A percentile compares a stretch with the other conserved stretches of the same genome.
These are phyloP conservation scores for Oreohelix idahoensis DNA, from an alignment of 1,140 invertebrate genomes.

Conservation along the genomic window DNA sequence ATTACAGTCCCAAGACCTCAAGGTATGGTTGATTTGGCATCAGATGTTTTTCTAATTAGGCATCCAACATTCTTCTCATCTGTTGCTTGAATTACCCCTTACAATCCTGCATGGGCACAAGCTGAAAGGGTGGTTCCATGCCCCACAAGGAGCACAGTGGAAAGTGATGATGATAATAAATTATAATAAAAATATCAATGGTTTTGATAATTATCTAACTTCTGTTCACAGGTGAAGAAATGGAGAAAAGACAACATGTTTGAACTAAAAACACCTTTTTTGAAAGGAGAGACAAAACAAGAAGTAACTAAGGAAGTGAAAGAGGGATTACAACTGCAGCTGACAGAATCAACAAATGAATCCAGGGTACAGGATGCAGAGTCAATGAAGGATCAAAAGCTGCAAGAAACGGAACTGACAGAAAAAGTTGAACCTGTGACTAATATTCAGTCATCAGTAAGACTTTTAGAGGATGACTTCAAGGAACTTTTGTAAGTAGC, in stretches of 20 bases:
- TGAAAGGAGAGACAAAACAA: neutral
- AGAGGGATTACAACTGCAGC: constrained; percentile 2
- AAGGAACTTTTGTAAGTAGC: constrained; percentile 23
- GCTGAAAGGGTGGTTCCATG: too few relatives aligned
- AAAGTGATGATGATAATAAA: too few relatives aligned
- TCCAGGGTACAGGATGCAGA: neutral
- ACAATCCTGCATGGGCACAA: too few relatives aligned
- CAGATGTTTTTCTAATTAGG: too few relatives aligned
- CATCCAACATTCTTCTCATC: too few relatives aligned
- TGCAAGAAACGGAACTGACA: neutral
- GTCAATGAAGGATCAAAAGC: neutral
- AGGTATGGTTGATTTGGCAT: too few relatives aligned
- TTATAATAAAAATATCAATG: too few relatives aligned
- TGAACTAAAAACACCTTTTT: neutral
- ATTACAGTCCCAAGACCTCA: constrained; percentile 57
- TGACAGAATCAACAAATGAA: neutral
- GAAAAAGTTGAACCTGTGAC: neutral
- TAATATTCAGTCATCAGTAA: neutral
- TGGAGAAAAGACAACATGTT: constrained; percentile 45
- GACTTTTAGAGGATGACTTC: neutral
- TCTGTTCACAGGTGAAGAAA: constrained; percentile 44
- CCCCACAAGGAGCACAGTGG: too few relatives aligned
- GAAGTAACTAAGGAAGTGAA: neutral
- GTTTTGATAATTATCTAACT: too few relatives aligned
- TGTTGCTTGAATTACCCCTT: too few relatives aligned